Percentiles rank a stretch among this genome's conserved stretches.
Evolutionary conservation across 2,888 invertebrate genomes (phyloP).

Genomic region (Zeuzera pyrina): DNA sequence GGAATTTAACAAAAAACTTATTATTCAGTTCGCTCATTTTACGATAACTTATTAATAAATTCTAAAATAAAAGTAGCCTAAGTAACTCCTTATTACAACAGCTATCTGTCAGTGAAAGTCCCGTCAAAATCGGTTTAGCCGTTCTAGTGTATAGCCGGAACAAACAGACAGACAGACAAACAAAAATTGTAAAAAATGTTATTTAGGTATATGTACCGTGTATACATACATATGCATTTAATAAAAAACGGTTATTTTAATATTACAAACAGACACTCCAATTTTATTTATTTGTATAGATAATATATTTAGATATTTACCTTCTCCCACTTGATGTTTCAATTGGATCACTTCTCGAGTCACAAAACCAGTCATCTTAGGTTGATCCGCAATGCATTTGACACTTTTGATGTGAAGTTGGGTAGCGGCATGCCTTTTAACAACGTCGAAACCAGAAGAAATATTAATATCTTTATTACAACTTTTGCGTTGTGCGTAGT

Average conservation of each 20-base stretch:
- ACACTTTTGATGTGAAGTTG: slow-evolving; percentile 1
- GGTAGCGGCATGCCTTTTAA: not conserved
- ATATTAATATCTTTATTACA: not conserved
- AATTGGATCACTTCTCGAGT: slow-evolving; percentile 1
- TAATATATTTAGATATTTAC: not conserved
- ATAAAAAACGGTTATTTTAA: not conserved
- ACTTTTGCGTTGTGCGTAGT: not conserved
- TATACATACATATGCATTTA: too few species aligned
- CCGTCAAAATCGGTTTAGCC: too few species aligned
- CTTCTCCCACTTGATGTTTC: slow-evolving; percentile 4
- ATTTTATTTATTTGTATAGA: not conserved
- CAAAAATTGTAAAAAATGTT: too few species aligned
- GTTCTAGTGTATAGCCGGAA: too few species aligned
- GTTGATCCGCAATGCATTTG: not conserved
- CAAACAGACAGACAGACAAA: too few species aligned
- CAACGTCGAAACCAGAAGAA: not conserved
- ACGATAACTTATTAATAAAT: too few species aligned
- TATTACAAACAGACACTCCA: not conserved
- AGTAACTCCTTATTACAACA: too few species aligned
- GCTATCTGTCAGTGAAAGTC: too few species aligned
- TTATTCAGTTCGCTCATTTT: too few species aligned
- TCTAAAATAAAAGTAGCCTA: too few species aligned
- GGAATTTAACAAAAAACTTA: too few species aligned
- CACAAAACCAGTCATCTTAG: slow-evolving; percentile 1
- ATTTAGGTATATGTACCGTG: too few species aligned